Base-by-base conservation (phyloP, 2,113 vertebrate species). In the Onychostoma macrolepis region DNA sequence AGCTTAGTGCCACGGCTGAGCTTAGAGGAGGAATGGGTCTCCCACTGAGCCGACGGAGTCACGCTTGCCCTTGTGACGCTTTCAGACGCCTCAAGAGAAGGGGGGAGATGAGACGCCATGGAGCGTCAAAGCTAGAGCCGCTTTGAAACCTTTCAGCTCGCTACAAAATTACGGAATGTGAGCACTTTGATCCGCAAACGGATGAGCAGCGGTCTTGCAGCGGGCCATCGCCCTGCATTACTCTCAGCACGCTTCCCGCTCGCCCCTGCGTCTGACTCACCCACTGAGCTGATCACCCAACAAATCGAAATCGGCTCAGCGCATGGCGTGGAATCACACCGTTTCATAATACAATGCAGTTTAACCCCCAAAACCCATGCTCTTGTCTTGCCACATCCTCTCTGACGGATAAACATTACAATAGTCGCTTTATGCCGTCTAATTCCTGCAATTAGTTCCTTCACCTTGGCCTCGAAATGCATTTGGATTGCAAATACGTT, bases 171-270 rank as follows among this genome's bases (percentile, higher is more conserved):
- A 10, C 72, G 9, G 88, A 86, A 43, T 86, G 86, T 86, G 41
- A 91, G 86, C 89, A 41, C 95, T 95, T 95, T 95, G 94, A 95
- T 95, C 92, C 89, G 80, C 84, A 50, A 89, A 92, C 81, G 91
- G 92, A 90, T 91, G 88, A 92, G 89, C 80, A 50, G 88, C 63
- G 79, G 85, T 86, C 84, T 81, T 85, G 90, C 85, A 88, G 90
- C 72, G 82, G 71, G 85, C 89, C 90, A 90, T 92, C 90, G 48
- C 86, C 81, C 87, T 80, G 30, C 83, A 88, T 91, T 91, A 89
- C 84, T 19, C 86, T 36, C 83, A 74, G 69, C 83, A 61, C 26
- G 21, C 84, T 61, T 63, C 53, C 79, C 6, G 53, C 83, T 91
- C 90, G 75, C 91, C 86, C 87, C 45, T 1, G 72, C 38, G 77